Evolutionary conservation across 2,113 vertebrate genomes (phyloP).

Genomic region (Serinus canaria): DNA sequence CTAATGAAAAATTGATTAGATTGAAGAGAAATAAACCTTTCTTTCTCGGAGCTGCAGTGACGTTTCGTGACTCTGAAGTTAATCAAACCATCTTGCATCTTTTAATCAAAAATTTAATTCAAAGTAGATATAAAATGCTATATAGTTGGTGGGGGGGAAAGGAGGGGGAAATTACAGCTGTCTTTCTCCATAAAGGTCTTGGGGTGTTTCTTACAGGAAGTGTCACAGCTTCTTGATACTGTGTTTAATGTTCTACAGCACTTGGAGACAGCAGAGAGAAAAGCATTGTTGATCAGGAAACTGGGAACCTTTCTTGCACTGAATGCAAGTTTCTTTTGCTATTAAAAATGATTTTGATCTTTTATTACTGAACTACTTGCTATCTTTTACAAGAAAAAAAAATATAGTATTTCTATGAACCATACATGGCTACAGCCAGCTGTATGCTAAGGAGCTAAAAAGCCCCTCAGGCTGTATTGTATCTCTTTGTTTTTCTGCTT

Average conservation of each 20-base stretch:
- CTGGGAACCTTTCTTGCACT: background rate
- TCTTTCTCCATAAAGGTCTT: background rate
- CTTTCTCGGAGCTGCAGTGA: slow-evolving; percentile 54
- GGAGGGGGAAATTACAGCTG: background rate
- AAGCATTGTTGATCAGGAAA: background rate
- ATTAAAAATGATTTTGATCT: slow-evolving; percentile 25
- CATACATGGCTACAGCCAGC: background rate
- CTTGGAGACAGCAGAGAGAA: background rate
- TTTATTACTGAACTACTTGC: background rate
- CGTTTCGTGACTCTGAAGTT: slow-evolving; percentile 71
- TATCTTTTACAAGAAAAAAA: slow-evolving; percentile 38
- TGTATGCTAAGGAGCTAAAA: background rate
- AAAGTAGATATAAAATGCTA: slow-evolving; percentile 57
- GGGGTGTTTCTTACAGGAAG: slow-evolving; percentile 4
- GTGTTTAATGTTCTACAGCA: background rate
- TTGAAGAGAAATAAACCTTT: slow-evolving; percentile 79
- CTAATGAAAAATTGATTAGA: slow-evolving; percentile 99
- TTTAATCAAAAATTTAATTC: slow-evolving; percentile 78
- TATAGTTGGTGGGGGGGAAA: background rate
- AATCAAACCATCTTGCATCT: slow-evolving; percentile 75
- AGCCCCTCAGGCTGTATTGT: background rate
- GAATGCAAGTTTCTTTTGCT: background rate
- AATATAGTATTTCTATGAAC: background rate
- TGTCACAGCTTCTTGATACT: background rate
- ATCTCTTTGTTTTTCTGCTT: background rate